Percentiles rank a stretch among this genome's conserved stretches.
phyloP scores from a whole-genome alignment of 2,797 vertebrate genomes.

The Euthynnus affinis region DNA sequence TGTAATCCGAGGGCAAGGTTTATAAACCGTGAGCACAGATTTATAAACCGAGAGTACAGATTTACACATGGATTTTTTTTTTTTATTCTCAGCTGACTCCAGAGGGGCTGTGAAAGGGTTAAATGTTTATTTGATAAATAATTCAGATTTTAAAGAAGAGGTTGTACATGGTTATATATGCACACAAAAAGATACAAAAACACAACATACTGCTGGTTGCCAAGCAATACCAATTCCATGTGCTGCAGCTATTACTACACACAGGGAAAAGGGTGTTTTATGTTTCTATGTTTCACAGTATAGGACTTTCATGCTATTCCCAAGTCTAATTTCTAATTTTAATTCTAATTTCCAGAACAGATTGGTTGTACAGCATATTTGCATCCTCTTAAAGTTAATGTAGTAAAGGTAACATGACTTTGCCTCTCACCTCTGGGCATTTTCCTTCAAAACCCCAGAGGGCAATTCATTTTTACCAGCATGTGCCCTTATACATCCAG shows the following conservation, averaged over 20 bases:
- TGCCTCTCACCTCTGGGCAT: slow-evolving; percentile 25
- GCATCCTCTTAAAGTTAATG: slow-evolving; percentile 34
- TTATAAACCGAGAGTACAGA: too few relatives aligned
- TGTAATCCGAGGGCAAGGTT: too few relatives aligned
- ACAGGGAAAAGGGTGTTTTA: not conserved
- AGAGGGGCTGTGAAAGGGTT: slow-evolving; percentile 12
- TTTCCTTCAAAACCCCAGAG: slow-evolving; percentile 29
- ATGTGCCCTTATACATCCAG: slow-evolving; percentile 20
- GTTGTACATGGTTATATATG: slow-evolving; percentile 19
- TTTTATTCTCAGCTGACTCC: too few relatives aligned
- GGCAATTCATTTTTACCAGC: slow-evolving; percentile 32
- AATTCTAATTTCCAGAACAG: slow-evolving; percentile 27
- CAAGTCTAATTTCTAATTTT: slow-evolving; percentile 27
- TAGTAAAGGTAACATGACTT: slow-evolving; percentile 27
- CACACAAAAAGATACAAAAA: slow-evolving; percentile 7
- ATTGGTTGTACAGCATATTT: slow-evolving; percentile 38
- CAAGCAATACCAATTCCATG: slow-evolving; percentile 33
- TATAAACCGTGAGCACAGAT: too few relatives aligned
- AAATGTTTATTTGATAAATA: slow-evolving; percentile 24
- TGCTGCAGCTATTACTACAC: slow-evolving; percentile 27
- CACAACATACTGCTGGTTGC: slow-evolving; percentile 34
- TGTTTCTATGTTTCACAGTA: slow-evolving; percentile 14
- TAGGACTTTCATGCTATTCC: slow-evolving; percentile 23
- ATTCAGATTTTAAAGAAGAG: slow-evolving; percentile 20
- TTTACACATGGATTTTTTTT: too few relatives aligned